Conservation (phyloP, 2,888 invertebrate species). For the Cerastoderma edule region DNA sequence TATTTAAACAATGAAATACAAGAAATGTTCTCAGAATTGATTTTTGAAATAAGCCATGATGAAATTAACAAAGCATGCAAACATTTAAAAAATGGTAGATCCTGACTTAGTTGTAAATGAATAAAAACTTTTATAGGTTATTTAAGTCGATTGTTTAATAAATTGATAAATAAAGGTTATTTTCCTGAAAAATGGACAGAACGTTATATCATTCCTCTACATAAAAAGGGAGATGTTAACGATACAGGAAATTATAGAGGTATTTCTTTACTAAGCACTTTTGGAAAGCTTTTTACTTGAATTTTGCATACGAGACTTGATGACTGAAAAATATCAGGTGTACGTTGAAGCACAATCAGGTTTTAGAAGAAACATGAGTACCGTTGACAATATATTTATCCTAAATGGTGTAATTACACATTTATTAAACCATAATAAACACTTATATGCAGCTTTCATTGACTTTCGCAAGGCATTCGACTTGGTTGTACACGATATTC, state of each 20-base stretch:
- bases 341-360: too few species aligned
- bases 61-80: constrained; percentile 18
- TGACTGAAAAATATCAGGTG: too few species aligned
- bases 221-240: constrained; percentile 7
- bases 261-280: too few species aligned
- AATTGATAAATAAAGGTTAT: not conserved
- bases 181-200: constrained; percentile 25
- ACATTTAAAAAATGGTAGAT: not conserved
- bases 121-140: not conserved
- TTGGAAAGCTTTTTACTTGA: too few species aligned
- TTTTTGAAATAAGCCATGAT: not conserved
- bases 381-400: too few species aligned
- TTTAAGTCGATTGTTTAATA: constrained; percentile 11
- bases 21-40: constrained; percentile 12
- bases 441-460: too few species aligned
- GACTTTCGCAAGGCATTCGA: not conserved
- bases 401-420: too few species aligned
- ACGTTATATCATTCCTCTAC: not conserved
- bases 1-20: constrained; percentile 16
- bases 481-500: not conserved
- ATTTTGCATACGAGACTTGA: not conserved
- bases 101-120: constrained; percentile 22
- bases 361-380: too few species aligned
- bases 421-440: too few species aligned
- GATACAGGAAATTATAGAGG: too few species aligned